Percentiles rank a stretch among this genome's conserved stretches.
phyloP scores from a whole-genome alignment of 2,888 invertebrate species.

The Lithophane socia region DNA sequence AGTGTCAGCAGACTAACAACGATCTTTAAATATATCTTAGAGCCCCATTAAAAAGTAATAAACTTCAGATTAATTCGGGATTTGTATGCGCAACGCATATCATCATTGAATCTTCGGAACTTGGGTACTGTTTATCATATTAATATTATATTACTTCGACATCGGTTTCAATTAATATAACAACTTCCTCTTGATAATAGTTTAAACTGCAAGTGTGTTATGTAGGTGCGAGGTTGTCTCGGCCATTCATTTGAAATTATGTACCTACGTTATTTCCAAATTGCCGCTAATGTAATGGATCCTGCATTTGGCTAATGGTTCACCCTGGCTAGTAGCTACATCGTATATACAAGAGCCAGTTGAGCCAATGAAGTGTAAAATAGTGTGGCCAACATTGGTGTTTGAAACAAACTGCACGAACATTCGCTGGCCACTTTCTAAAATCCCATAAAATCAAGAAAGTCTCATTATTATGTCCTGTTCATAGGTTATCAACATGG shows the following conservation, averaged over 20 bases:
- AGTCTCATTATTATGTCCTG: background rate
- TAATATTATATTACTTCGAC: conserved; percentile 49
- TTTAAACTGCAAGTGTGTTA: conserved; percentile 22
- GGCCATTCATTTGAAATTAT: conserved; percentile 14
- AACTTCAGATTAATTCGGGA: conserved; percentile 45
- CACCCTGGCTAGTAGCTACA: background rate
- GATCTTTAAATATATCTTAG: conserved; percentile 32
- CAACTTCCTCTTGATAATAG: conserved; percentile 47
- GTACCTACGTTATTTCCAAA: conserved; percentile 31
- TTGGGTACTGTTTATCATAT: conserved; percentile 49
- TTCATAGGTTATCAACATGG: background rate
- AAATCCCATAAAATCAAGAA: conserved; percentile 2
- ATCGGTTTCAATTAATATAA: conserved; percentile 27
- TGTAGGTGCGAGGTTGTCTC: conserved; percentile 60
- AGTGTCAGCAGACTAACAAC: conserved; percentile 5
- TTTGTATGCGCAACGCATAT: conserved; percentile 47
- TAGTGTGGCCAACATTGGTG: background rate
- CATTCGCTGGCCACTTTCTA: background rate
- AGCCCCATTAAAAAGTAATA: conserved; percentile 56
- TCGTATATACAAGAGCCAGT: background rate
- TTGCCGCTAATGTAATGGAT: conserved; percentile 36
- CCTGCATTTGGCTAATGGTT: conserved; percentile 20
- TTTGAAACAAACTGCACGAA: too few species aligned
- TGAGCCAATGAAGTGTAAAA: background rate
- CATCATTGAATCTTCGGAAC: conserved; percentile 31